Conservation (phyloP, 2,888 invertebrate species). For the Busseola fusca region DNA sequence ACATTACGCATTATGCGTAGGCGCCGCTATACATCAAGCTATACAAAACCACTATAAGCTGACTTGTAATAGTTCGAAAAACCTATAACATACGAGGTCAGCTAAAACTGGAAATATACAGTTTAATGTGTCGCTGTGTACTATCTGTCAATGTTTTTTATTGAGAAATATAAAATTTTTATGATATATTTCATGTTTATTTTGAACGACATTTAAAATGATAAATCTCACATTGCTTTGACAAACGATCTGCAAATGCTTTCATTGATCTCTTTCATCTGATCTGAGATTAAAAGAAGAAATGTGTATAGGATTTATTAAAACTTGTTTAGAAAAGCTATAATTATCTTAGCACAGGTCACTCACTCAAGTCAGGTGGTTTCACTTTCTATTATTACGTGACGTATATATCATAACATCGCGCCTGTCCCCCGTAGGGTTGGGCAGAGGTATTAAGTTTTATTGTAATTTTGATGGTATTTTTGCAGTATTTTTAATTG, state of each 20-base stretch:
- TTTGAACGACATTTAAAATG: slow-evolving; percentile 31
- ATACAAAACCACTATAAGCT: no score
- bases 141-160: background rate
- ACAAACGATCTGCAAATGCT: slow-evolving; percentile 42
- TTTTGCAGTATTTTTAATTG: no score
- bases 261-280: slow-evolving; percentile 41
- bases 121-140: background rate
- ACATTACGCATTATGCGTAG: background rate
- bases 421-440: background rate
- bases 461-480: no score
- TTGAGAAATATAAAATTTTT: slow-evolving; percentile 4
- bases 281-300: slow-evolving; percentile 38
- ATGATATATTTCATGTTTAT: slow-evolving; percentile 14
- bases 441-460: background rate
- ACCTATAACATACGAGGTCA: no score
- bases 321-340: background rate
- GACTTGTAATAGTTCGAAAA: no score
- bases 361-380: no score
- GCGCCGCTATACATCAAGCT: no score
- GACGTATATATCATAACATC: background rate
- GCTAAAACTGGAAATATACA: no score
- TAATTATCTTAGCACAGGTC: no score
- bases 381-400: background rate
- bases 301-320: slow-evolving; percentile 40
- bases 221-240: slow-evolving; percentile 34